Evolutionary conservation across 2,113 vertebrate genomes (phyloP), one percentile per base, ranked within the genome.

Genomic region (Channa maculata): DNA sequence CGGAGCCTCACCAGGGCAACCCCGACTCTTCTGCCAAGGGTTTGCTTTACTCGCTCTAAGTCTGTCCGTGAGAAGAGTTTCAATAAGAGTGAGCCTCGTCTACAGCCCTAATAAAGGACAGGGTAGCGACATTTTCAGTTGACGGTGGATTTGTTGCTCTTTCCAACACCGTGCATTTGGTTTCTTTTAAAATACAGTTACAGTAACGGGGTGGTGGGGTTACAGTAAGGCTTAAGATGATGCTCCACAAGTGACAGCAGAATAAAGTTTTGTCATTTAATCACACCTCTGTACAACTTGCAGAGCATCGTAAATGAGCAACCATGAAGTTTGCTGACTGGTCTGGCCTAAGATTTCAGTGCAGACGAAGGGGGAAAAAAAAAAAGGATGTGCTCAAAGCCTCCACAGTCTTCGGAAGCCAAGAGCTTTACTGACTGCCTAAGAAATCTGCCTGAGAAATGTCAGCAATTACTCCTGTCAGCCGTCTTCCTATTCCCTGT

Each of bases 401-500:
- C 63, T 76, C 13, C 9, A 3, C 74, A 59, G 51, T 57, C 46
- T 79, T 67, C 60, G 65, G 51, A 57, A 73, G 74, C 59, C 33
- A 14, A 46, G 51, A 71, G 76, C 75, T 76, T 72, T 12, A 39
- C 77, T 9, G 55, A 71, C 77, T 69, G 62, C 75, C 58, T 38
- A 45, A 73, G 85, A 89, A 85, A 91, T 89, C 85, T 85, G 67
- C 82, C 76, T 75, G 77, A 85, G 77, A 91, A 90, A 90, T 89
- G 88, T 87, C 85, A 89, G 88, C 89, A 84, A 88, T 92, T 89
- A 86, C 77, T 80, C 82, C 76, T 51, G 84, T 90, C 89, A 76
- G 78, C 68, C 71, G 10, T 71, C 66, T 79, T 76, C 77, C 86
- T 61, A 37, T 86, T 69, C 69, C 65, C 72, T 90, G 83, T 86